phyloP scores from a whole-genome alignment of 53 echinoderm and acorn worm species.

The Crossaster papposus region DNA sequence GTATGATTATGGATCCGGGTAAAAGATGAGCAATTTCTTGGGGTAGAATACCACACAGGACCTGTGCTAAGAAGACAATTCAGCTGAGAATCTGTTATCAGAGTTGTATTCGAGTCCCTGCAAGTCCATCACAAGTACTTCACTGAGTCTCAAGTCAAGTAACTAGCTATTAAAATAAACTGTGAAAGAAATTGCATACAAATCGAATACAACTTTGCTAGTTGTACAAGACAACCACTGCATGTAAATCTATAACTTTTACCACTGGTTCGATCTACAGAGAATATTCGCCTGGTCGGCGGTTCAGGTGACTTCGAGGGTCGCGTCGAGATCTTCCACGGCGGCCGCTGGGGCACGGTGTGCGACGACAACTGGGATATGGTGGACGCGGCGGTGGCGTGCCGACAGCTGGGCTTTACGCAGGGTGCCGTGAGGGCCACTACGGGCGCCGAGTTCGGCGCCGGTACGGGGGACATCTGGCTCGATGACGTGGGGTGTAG shows the following conservation, averaged over 20 bases:
- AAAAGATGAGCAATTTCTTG: too few species aligned
- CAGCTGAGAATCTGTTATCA: too few species aligned
- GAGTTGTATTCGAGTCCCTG: too few species aligned
- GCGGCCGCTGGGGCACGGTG: conserved; percentile 60
- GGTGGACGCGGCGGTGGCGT: conserved; percentile 46
- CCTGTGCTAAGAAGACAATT: too few species aligned
- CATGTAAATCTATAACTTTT: too few species aligned
- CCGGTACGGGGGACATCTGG: conserved; percentile 54
- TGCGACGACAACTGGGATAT: conserved; percentile 63
- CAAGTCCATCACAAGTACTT: too few species aligned
- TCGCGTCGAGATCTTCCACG: conserved; percentile 42
- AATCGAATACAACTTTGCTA: too few species aligned
- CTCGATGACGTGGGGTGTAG: conserved; percentile 48
- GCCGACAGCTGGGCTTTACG: conserved; percentile 58
- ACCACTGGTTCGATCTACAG: background rate
- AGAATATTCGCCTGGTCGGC: conserved; percentile 54
- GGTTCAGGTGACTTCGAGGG: conserved; percentile 44
- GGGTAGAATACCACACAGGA: too few species aligned
- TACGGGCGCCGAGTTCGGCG: conserved; percentile 14
- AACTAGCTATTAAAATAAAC: too few species aligned
- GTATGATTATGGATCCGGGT: background rate
- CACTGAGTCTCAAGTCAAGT: too few species aligned
- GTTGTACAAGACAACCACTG: too few species aligned
- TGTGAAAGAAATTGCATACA: too few species aligned
- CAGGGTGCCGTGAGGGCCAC: conserved; percentile 16